Evolutionary conservation across 2,797 vertebrate genomes (phyloP).

Genomic region (Perodicticus potto): DNA sequence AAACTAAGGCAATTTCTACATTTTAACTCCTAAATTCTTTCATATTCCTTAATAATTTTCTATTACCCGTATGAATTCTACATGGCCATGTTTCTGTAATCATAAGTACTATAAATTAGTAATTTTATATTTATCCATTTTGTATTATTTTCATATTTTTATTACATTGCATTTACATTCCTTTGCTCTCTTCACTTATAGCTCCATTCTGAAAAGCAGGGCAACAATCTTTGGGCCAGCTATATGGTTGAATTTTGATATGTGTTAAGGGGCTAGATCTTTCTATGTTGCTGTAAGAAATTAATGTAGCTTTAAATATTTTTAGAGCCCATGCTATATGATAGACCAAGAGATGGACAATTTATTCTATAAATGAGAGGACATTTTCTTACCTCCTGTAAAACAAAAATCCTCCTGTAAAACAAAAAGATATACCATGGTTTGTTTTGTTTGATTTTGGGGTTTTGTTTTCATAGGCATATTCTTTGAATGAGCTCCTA

Average conservation of each 20-base stretch:
- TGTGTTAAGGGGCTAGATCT: background rate
- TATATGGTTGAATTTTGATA: background rate
- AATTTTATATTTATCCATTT: background rate
- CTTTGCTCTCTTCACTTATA: background rate
- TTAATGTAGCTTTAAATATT: background rate
- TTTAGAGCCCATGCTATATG: background rate
- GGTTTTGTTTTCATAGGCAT: background rate
- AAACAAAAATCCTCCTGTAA: constrained; percentile 22
- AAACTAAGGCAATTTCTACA: background rate
- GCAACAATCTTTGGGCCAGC: background rate
- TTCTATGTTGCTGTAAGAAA: background rate
- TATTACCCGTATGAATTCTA: background rate
- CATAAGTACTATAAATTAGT: background rate
- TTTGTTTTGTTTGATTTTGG: background rate
- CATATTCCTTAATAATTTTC: background rate
- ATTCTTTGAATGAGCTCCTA: background rate
- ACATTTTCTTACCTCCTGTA: background rate
- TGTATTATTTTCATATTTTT: background rate
- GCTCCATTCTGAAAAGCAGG: background rate
- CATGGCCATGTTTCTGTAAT: background rate
- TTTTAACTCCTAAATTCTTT: background rate
- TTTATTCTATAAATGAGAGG: background rate
- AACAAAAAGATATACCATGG: background rate
- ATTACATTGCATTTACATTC: background rate
- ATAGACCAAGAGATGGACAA: background rate